Percentiles rank a stretch among this genome's conserved stretches.
Evolutionary conservation across 2,888 invertebrate species (phyloP).

Genomic region (Drosophila setosimentum): DNA sequence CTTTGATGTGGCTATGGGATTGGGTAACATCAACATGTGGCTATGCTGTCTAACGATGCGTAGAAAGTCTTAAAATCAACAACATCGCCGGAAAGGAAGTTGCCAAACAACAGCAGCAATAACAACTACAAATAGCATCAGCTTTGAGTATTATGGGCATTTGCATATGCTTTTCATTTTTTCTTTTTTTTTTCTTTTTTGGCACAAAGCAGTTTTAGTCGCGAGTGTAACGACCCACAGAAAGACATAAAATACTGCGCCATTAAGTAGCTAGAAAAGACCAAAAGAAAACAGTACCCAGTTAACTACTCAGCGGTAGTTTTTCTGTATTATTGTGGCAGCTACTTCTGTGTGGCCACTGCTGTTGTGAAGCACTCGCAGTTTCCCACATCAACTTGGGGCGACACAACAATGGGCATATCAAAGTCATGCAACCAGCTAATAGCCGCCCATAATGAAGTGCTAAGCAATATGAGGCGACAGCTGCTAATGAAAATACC

Average conservation of each 20-base stretch:
- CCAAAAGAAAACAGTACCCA: constrained; percentile 25
- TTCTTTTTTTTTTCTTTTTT: constrained; percentile 25
- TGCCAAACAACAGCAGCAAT: constrained; percentile 48
- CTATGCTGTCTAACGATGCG: constrained; percentile 65
- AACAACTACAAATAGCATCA: constrained; percentile 32
- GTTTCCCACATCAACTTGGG: constrained; percentile 61
- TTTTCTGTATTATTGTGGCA: constrained; percentile 25
- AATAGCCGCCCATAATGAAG: constrained; percentile 68
- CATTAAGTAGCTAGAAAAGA: constrained; percentile 41
- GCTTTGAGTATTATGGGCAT: constrained; percentile 49
- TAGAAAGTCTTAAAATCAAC: constrained; percentile 75
- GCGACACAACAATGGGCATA: constrained; percentile 63
- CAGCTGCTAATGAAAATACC: constrained; percentile 67
- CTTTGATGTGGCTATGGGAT: constrained; percentile 73
- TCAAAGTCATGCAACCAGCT: constrained; percentile 63
- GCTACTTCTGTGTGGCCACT: constrained; percentile 53
- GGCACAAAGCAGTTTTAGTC: constrained; percentile 31
- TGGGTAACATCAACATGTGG: constrained; percentile 74
- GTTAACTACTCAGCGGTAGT: constrained; percentile 15
- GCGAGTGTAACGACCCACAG: constrained; percentile 69
- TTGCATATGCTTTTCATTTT: constrained; percentile 63
- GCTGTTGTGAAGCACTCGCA: constrained; percentile 11
- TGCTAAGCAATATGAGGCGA: constrained; percentile 60
- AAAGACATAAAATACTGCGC: constrained; percentile 37
- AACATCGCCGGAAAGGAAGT: constrained; percentile 56